These are phyloP conservation scores for Panthera uncia DNA, from an alignment of 2,113 vertebrate genomes.

Conservation along the genomic window DNA sequence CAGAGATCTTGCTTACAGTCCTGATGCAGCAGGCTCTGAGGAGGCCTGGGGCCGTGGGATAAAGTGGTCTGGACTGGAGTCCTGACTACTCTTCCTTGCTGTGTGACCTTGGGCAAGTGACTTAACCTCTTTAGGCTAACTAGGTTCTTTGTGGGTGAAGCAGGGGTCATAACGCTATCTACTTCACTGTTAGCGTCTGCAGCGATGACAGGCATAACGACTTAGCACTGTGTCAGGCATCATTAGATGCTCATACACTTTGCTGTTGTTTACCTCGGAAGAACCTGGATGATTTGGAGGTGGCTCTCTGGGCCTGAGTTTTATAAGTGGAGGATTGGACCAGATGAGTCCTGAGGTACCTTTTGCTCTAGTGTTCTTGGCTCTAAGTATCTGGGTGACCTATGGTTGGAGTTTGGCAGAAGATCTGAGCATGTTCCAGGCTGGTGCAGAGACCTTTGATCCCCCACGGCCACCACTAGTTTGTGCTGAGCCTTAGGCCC, in stretches of 20 bases:
- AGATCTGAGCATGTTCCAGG: background rate
- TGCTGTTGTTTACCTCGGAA: background rate
- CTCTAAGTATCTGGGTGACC: background rate
- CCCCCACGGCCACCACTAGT: too few species aligned
- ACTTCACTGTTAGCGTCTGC: background rate
- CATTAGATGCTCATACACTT: background rate
- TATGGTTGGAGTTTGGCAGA: background rate
- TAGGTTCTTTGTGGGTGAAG: background rate
- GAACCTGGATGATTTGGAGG: background rate
- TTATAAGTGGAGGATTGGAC: background rate
- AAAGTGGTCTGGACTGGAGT: background rate
- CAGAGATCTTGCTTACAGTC: background rate
- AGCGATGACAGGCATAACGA: background rate
- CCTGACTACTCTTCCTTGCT: accelerated
- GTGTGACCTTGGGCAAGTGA: background rate
- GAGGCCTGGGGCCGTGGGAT: background rate
- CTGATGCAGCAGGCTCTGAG: background rate
- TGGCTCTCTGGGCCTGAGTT: too few species aligned
- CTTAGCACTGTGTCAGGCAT: background rate
- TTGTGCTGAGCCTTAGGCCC: background rate
- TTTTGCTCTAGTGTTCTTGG: background rate
- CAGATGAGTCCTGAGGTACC: background rate
- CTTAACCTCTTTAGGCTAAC: background rate
- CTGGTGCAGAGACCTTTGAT: background rate
- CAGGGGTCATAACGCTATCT: background rate